Evolutionary conservation across 2,113 vertebrate genomes (phyloP).

Genomic region (Bagarius yarrelli): DNA sequence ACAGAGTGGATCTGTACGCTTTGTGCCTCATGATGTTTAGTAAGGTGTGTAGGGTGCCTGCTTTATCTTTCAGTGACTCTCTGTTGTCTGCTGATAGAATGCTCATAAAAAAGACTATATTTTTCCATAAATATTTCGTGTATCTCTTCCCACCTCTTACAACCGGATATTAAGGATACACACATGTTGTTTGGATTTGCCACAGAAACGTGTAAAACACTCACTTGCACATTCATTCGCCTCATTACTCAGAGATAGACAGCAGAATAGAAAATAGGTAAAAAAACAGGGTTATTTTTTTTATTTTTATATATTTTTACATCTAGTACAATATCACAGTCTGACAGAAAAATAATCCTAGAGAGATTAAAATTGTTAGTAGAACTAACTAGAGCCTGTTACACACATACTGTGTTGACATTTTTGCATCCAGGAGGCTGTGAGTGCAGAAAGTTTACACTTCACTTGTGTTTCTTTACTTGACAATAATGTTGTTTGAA

Average conservation of each 20-base stretch:
- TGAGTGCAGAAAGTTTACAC: not conserved
- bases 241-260: not conserved
- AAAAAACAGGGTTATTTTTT: not conserved
- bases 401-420: no score
- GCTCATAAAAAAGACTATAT: not conserved
- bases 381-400: no score
- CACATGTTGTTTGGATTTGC: not conserved
- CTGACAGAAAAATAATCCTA: not conserved
- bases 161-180: not conserved
- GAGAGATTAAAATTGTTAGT: not conserved
- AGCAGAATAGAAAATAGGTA: not conserved
- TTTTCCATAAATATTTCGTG: not conserved
- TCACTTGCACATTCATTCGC: not conserved
- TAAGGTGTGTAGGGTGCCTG: not conserved
- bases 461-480: not conserved
- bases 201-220: not conserved
- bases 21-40: not conserved
- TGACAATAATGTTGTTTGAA: not conserved
- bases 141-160: not conserved
- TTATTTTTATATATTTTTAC: not conserved
- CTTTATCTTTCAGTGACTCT: not conserved
- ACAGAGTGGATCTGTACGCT: not conserved
- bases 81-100: constrained; percentile 17
- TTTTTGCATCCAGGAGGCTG: not conserved
- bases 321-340: not conserved